These are phyloP conservation scores for Oxystoma pomonae DNA, from an alignment of 2,888 invertebrate species.

Conservation along the genomic window DNA sequence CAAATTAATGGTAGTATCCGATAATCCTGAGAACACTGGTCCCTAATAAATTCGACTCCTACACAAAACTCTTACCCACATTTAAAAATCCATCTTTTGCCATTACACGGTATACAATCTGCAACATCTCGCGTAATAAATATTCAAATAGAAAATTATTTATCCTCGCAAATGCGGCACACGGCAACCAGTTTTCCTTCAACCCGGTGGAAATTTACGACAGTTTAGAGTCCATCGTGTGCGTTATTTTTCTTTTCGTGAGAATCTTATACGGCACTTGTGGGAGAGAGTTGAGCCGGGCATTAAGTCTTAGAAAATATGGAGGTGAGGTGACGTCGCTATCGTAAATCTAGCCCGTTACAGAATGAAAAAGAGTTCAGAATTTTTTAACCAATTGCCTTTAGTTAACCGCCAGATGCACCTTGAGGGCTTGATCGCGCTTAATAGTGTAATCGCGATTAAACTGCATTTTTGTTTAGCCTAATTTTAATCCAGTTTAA, in stretches of 20 bases:
- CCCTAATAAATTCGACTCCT: no score
- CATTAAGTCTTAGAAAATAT: background rate
- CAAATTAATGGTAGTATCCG: no score
- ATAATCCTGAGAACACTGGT: no score
- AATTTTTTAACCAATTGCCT: no score
- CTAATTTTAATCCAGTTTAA: no score
- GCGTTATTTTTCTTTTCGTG: background rate
- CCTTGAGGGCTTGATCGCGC: no score
- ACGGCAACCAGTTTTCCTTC: background rate
- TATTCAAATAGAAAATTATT: background rate
- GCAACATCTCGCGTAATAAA: background rate
- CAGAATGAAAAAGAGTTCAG: no score
- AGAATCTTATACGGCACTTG: background rate
- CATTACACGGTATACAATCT: background rate
- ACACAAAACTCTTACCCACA: no score
- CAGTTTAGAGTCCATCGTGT: background rate
- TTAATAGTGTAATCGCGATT: no score
- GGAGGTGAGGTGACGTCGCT: background rate
- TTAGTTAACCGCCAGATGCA: no score
- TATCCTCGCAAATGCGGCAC: background rate
- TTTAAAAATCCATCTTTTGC: background rate
- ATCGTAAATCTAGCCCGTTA: background rate
- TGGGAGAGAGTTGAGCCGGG: background rate
- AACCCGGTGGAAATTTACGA: background rate
- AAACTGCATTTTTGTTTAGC: no score